Evolutionary conservation across 1,140 invertebrate species (phyloP).

Genomic region (Monomorium pharaonis): DNA sequence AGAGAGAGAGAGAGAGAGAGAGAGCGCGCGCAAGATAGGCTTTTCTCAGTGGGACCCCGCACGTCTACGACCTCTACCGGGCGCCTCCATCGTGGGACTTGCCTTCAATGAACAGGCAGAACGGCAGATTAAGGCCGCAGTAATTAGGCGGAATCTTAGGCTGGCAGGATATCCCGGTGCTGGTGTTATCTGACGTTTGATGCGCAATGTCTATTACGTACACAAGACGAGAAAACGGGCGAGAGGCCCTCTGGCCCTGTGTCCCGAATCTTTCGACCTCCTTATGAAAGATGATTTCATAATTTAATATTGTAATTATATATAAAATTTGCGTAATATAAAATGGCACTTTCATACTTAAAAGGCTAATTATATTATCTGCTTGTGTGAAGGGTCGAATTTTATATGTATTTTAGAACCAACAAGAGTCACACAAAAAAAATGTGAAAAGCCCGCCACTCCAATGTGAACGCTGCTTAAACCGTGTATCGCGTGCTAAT

Average conservation of each 20-base stretch:
- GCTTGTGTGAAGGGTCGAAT: background rate
- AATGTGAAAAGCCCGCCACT: background rate
- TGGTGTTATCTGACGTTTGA: constrained; percentile 28
- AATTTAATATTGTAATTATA: too few species aligned
- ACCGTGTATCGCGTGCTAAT: constrained; percentile 36
- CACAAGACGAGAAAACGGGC: background rate
- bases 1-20: background rate
- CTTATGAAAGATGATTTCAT: background rate
- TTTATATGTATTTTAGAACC: background rate
- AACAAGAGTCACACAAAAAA: background rate
- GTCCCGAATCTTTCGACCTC: background rate
- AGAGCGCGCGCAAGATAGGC: background rate
- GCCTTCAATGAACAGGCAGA: constrained; percentile 27
- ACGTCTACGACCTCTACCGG: constrained; percentile 24
- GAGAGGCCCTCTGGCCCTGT: background rate
- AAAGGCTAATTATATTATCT: background rate
- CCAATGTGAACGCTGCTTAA: constrained; percentile 43
- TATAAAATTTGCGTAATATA: background rate
- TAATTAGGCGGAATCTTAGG: constrained; percentile 57
- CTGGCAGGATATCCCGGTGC: constrained; percentile 30
- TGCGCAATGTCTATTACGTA: constrained; percentile 6
- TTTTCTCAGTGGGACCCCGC: background rate
- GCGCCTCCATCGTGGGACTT: constrained; percentile 32
- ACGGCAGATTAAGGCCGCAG: constrained; percentile 52
- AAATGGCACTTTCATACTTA: background rate